These are phyloP conservation scores for Naja naja DNA, from an alignment of 2,113 vertebrate genomes.

Conservation along the genomic window DNA sequence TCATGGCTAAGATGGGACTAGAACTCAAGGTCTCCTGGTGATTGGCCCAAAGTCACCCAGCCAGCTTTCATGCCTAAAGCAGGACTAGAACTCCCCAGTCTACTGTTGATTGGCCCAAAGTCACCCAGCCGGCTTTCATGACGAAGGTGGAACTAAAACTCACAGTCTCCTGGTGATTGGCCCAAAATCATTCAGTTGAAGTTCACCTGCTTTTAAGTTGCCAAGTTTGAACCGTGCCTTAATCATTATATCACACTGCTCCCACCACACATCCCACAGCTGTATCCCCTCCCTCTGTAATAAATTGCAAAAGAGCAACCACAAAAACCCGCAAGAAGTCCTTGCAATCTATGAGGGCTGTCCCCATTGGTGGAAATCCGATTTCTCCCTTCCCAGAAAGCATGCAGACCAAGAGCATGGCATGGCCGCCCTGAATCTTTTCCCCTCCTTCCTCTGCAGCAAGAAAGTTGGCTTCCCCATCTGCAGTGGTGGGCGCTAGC, in stretches of 20 bases:
- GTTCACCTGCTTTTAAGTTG: not conserved
- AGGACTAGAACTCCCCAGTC: too few relatives aligned
- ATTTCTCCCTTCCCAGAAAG: not conserved
- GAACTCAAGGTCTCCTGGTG: too few relatives aligned
- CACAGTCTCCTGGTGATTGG: too few relatives aligned
- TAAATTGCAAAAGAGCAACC: not conserved
- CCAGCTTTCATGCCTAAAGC: too few relatives aligned
- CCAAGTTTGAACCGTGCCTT: not conserved
- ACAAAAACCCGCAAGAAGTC: not conserved
- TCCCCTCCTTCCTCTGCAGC: not conserved
- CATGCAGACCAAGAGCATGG: not conserved
- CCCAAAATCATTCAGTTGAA: not conserved
- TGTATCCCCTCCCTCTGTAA: not conserved
- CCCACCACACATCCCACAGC: not conserved
- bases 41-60: too few relatives aligned
- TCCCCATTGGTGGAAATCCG: not conserved
- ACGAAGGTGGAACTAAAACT: too few relatives aligned
- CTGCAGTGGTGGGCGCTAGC: constrained; percentile 17
- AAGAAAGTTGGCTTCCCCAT: not conserved
- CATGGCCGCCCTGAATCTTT: not conserved
- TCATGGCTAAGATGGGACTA: not conserved
- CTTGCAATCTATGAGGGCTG: not conserved
- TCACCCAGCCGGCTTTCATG: too few relatives aligned
- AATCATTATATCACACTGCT: not conserved
- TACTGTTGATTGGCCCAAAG: too few relatives aligned